These are phyloP conservation scores for Macroramphosus scolopax DNA, from an alignment of 2,797 vertebrate species.

Conservation along the genomic window DNA sequence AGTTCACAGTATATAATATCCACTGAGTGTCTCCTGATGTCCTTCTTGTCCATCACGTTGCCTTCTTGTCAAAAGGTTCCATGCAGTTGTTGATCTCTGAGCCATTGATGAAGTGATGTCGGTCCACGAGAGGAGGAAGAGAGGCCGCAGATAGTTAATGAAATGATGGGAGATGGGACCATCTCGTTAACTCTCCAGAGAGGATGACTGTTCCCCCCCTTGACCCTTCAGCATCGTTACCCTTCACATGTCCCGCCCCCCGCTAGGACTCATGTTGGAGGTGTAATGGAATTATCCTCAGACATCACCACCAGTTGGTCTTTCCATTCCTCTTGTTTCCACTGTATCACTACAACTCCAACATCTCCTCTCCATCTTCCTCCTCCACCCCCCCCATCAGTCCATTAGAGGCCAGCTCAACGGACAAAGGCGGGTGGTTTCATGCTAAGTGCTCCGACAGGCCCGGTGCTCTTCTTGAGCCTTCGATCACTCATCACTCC, in stretches of 20 bases:
- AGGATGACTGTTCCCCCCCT: slow-evolving; percentile 5
- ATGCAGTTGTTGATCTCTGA: too few species aligned
- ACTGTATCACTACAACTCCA: too few species aligned
- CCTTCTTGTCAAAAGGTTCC: too few species aligned
- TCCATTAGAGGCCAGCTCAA: slow-evolving; percentile 18
- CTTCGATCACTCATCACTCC: slow-evolving; percentile 17
- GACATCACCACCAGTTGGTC: too few species aligned
- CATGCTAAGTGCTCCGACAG: slow-evolving; percentile 20
- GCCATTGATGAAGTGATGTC: too few species aligned
- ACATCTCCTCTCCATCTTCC: neutral
- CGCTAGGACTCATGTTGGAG: too few species aligned
- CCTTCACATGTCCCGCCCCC: slow-evolving; percentile 12
- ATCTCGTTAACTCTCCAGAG: slow-evolving; percentile 2
- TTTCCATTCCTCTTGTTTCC: too few species aligned
- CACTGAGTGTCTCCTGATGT: too few species aligned
- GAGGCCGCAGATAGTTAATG: neutral
- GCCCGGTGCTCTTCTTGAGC: slow-evolving; percentile 10
- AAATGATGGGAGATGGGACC: too few species aligned
- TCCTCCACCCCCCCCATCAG: slow-evolving; percentile 3
- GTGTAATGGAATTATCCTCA: too few species aligned
- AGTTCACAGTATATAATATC: too few species aligned
- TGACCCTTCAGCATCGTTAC: slow-evolving; percentile 13
- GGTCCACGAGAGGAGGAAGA: neutral
- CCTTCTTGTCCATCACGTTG: too few species aligned
- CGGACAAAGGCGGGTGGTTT: slow-evolving; percentile 12